Base-by-base conservation (phyloP, 2,797 vertebrate genomes). In the Avahi laniger region DNA sequence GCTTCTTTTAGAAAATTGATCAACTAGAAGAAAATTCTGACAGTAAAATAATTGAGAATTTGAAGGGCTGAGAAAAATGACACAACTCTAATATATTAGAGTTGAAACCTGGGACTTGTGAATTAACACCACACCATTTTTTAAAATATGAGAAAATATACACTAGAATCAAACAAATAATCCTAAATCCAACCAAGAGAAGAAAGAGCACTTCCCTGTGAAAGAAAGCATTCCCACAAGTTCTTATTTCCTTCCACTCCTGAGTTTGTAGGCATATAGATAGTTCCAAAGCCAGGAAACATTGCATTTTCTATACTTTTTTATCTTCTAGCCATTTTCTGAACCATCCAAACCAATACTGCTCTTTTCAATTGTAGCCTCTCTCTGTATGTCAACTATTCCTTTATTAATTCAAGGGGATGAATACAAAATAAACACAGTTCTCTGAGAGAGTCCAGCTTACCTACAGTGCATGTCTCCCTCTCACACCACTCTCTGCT, bases 101-200 rank as follows among this genome's bases (percentile, higher is more conserved):
- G 65, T 69, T 96, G 92, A 89, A 96, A 95, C 87, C 5, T 81
- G 95, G 93, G 81, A 93, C 91, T 89, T 96, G 54, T 97, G 93
- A 98, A 98, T 98, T 96, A 97, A 97, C 93, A 92, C 73, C 5
- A 20, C 26, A 81, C 28, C 78, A 93, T 87, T 52, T 93, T 97
- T 96, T 95, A 70, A 89, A 94, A 95, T 88, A 69, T 89, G 76
- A 91, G 13, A 72, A 84, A 59, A 88, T 75, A 89, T 43, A 84
- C 48, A 79, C 52, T 94, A 84, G 88, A 89, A 92, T 80, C 54
- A 85, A 73, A 85, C 93, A 97, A 97, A 89, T 24, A 84, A 94
- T 22, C 15, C 7, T 59, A 52, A 93, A 73, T 92, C 30, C 48
- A 95, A 57, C 30, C 82, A 69, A 97, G 89, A 91, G 86, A 86